Evolutionary conservation across 2,113 vertebrate genomes (phyloP).

Genomic region (Prunella fulvescens): DNA sequence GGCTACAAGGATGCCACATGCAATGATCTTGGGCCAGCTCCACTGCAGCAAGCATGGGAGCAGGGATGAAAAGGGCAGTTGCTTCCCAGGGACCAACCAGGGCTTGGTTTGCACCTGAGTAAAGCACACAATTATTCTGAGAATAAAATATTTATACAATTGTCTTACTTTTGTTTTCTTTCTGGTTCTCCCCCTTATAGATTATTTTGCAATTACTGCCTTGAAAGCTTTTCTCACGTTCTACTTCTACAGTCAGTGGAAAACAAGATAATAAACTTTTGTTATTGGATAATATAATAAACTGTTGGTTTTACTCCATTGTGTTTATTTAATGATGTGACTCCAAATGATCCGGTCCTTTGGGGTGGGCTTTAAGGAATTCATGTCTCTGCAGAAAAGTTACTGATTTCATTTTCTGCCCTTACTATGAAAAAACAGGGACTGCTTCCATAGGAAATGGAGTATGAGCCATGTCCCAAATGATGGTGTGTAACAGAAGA

Average conservation of each 20-base stretch:
- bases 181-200: neutral
- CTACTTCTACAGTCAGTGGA: neutral
- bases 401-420: neutral
- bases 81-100: neutral
- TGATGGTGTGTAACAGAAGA: neutral
- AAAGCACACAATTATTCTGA: neutral
- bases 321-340: neutral
- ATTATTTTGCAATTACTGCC: neutral
- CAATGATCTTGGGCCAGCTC: neutral
- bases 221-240: neutral
- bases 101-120: neutral
- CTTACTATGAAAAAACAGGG: neutral
- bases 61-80: neutral
- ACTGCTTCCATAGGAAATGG: neutral
- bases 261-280: neutral
- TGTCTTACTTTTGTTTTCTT: neutral
- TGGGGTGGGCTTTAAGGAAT: neutral
- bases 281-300: neutral
- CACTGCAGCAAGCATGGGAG: neutral
- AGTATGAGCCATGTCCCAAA: neutral
- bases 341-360: neutral
- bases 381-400: neutral
- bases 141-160: neutral
- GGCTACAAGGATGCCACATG: neutral
- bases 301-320: neutral